A percentile compares a stretch with the other conserved stretches of the same genome.
These are phyloP conservation scores for Lamellibrachia satsuma DNA, from an alignment of 2,888 invertebrate species.

Conservation along the genomic window DNA sequence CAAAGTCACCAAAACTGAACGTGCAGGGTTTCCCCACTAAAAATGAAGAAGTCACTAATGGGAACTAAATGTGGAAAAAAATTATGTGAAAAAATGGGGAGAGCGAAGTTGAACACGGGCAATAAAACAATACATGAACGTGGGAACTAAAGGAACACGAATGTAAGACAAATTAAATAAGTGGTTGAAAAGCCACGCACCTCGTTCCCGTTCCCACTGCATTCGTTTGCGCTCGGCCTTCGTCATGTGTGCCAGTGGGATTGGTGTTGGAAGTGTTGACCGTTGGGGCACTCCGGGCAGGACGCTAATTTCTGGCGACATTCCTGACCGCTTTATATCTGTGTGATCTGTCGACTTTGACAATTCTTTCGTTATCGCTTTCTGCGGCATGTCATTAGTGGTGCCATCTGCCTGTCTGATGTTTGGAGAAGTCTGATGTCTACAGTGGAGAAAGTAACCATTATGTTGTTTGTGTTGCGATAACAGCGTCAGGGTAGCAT, in stretches of 20 bases:
- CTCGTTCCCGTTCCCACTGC: conserved; percentile 93
- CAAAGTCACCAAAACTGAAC: neutral
- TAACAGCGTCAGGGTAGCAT: neutral
- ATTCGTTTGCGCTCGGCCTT: conserved; percentile 84
- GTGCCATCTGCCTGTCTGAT: neutral
- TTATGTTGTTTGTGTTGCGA: neutral
- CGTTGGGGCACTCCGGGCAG: neutral
- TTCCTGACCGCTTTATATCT: neutral
- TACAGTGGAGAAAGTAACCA: neutral
- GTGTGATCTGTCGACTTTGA: neutral
- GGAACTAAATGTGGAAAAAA: neutral
- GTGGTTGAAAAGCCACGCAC: conserved; percentile 67
- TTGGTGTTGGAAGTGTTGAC: neutral
- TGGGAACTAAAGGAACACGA: neutral
- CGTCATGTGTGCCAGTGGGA: conserved; percentile 23
- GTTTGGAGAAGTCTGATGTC: neutral
- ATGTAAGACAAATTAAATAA: neutral
- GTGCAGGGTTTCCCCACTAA: neutral
- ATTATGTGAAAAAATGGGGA: neutral
- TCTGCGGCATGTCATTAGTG: neutral
- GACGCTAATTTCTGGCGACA: neutral
- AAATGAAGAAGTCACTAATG: neutral
- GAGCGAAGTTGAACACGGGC: neutral
- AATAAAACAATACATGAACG: neutral
- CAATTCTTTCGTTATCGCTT: neutral